phyloP scores from a whole-genome alignment of 92 coral and sea anemone species.

The Palythoa caribaeorum region DNA sequence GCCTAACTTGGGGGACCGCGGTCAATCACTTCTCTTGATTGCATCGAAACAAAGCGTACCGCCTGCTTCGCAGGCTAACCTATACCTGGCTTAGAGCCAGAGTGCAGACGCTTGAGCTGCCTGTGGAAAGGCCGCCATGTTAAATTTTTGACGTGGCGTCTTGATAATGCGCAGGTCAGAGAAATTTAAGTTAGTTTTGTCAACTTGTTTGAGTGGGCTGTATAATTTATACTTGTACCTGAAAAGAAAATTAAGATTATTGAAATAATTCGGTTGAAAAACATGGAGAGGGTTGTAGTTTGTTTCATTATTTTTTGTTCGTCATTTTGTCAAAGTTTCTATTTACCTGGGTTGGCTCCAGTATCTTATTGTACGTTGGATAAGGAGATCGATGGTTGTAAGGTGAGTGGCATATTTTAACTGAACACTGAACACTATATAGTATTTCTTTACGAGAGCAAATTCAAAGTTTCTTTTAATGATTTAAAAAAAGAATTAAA shows the following conservation, averaged over 20 bases:
- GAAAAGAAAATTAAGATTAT: background rate
- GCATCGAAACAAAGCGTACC: too few species aligned
- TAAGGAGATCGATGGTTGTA: slow-evolving; percentile 66
- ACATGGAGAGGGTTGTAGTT: background rate
- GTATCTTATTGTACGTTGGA: slow-evolving; percentile 81
- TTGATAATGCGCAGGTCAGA: background rate
- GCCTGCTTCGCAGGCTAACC: too few species aligned
- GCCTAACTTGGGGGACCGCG: too few species aligned
- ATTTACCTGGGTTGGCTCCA: slow-evolving; percentile 97
- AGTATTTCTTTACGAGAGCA: background rate
- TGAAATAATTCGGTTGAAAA: background rate
- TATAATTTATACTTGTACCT: background rate
- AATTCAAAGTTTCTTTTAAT: background rate
- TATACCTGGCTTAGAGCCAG: too few species aligned
- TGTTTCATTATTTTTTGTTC: background rate
- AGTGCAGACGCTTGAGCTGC: too few species aligned
- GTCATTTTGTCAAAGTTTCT: slow-evolving; percentile 72
- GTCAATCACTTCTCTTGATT: too few species aligned
- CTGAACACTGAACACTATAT: background rate
- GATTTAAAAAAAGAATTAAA: background rate
- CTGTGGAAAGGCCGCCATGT: background rate
- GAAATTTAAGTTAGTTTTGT: background rate
- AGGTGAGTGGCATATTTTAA: slow-evolving; percentile 62
- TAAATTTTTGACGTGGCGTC: slow-evolving; percentile 9
- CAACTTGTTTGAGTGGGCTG: background rate